Conservation (phyloP, 2,888 invertebrate species). For the Meloe dianella region DNA sequence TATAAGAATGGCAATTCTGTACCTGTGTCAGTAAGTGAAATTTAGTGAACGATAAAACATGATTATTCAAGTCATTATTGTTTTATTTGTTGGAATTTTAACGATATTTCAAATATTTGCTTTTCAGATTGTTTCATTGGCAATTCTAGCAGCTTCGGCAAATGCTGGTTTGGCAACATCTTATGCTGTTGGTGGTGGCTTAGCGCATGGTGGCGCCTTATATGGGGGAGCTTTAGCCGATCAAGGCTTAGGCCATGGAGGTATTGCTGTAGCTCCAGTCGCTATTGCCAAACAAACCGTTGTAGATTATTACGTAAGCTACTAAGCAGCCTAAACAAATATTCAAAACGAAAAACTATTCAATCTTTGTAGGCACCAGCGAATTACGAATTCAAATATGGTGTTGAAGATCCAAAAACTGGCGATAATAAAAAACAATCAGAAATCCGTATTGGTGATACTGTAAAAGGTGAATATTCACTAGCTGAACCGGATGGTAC, state of each 20-base stretch:
- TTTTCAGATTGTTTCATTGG: conserved; percentile 24
- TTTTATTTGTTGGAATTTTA: neutral
- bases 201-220: conserved; percentile 24
- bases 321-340: too few relatives aligned
- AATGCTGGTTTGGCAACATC: conserved; percentile 25
- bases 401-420: conserved; percentile 65
- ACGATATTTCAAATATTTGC: neutral
- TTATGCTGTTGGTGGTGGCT: conserved; percentile 23
- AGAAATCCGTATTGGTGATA: conserved; percentile 65
- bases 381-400: conserved; percentile 64
- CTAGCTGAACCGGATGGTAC: conserved; percentile 52
- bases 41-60: conserved; percentile 14
- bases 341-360: too few relatives aligned
- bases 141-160: conserved; percentile 22
- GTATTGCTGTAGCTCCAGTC: conserved; percentile 32
- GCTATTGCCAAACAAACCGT: conserved; percentile 34
- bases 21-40: conserved; percentile 19
- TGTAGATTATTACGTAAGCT: conserved; percentile 32
- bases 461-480: conserved; percentile 58
- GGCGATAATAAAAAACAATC: conserved; percentile 66
- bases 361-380: conserved; percentile 45
- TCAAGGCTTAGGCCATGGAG: conserved; percentile 25
- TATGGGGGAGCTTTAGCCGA: conserved; percentile 17
- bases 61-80: conserved; percentile 24
- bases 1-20: conserved; percentile 23